Percentiles rank a stretch among this genome's conserved stretches.
Evolutionary conservation across 2,797 vertebrate species (phyloP).

Genomic region (Chloroceryle inda): DNA sequence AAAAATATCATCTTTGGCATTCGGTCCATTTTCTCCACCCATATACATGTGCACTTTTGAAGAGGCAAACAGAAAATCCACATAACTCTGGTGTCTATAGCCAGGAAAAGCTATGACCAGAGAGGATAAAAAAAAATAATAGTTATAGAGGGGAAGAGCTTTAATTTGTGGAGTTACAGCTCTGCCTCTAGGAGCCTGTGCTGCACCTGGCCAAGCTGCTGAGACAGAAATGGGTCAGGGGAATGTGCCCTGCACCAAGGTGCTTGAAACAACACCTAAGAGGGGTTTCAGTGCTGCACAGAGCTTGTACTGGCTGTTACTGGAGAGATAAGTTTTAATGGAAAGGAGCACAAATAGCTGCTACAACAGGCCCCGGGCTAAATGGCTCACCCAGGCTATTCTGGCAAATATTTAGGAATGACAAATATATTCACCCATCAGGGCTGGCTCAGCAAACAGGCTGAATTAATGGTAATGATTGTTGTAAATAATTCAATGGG

Average conservation of each 20-base stretch:
- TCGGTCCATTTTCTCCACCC: constrained; percentile 44
- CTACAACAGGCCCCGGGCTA: background rate
- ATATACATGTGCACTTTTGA: constrained; percentile 26
- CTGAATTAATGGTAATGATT: constrained; percentile 34
- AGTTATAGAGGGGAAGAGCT: background rate
- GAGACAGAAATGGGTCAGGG: background rate
- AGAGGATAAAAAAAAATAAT: background rate
- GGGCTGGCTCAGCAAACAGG: constrained; percentile 11
- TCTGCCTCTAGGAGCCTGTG: background rate
- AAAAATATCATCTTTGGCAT: constrained; percentile 70
- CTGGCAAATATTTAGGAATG: constrained; percentile 49
- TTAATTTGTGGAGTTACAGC: background rate
- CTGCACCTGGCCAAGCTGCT: background rate
- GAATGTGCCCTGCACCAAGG: background rate
- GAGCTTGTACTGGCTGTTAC: background rate
- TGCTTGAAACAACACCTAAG: background rate
- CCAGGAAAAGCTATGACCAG: constrained; percentile 1
- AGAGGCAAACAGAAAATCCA: constrained; percentile 55
- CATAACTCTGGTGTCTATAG: background rate
- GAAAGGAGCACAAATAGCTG: constrained; percentile 16
- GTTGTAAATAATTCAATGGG: constrained; percentile 41
- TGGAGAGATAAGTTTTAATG: constrained; percentile 1
- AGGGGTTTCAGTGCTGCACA: background rate
- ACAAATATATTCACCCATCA: constrained; percentile 38
- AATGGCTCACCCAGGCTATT: constrained; percentile 37